Evolutionary conservation across 2,113 vertebrate species (phyloP).

Genomic region (Phyllostomus hastatus): DNA sequence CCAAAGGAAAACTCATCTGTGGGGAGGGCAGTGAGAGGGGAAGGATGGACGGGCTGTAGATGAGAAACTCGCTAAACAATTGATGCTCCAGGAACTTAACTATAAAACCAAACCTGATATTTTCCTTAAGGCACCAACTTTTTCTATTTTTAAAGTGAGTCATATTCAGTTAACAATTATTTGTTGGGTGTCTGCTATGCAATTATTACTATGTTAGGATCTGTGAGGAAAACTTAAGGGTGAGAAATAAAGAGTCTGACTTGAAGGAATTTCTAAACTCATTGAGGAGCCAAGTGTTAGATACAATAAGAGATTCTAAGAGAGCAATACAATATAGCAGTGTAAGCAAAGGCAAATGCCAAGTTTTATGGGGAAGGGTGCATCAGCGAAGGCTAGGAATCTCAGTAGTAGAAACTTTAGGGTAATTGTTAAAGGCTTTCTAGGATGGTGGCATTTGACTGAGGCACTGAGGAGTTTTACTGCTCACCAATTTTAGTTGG

Average conservation of each 20-base stretch:
- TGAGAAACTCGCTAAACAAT: constrained; percentile 2
- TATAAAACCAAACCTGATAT: constrained; percentile 38
- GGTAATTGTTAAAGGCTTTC: not conserved
- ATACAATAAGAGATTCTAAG: not conserved
- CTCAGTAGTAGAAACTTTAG: not conserved
- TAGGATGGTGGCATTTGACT: not conserved
- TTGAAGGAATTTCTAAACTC: constrained; percentile 9
- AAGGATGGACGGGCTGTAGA: constrained; percentile 31
- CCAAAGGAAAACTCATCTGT: constrained; percentile 61
- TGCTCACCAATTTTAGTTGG: not conserved
- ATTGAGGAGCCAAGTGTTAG: not conserved
- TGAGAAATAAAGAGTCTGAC: not conserved
- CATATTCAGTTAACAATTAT: not conserved
- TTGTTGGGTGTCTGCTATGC: not conserved
- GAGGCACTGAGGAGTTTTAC: not conserved
- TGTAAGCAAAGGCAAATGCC: not conserved
- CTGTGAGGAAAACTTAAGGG: not conserved
- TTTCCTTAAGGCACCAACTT: not conserved
- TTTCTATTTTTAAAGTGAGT: constrained; percentile 12
- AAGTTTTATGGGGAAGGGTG: not conserved
- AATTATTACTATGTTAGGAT: not conserved
- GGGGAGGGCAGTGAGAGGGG: not conserved
- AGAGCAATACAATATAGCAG: not conserved
- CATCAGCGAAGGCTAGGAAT: not conserved
- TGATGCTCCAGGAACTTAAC: constrained; percentile 34